Base-by-base conservation (phyloP, 2,888 invertebrate genomes). In the Clanis bilineata region DNA sequence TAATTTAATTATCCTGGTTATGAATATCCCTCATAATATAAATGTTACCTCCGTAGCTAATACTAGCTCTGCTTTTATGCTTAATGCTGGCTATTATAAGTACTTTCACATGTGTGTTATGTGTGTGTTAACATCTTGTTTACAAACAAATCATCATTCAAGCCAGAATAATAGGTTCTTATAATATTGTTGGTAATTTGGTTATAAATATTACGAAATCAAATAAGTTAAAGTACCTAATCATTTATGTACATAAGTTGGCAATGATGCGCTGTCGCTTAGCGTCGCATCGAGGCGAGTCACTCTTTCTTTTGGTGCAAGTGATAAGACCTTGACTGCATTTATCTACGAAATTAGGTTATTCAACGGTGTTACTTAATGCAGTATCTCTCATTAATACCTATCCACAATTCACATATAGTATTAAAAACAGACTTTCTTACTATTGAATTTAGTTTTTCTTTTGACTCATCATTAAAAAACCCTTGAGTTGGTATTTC, bases 171-270 rank as follows among this genome's bases (percentile, higher is more conserved):
- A 21, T 54, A 28, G 22, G 51, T 60, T 41, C 21, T 60, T 67
- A 58, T 51, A 38, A 56, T 23, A 18, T 43, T 62, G 63, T 65
- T 68, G 58, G 62, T 59, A 64, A 69, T 64, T 59, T 59, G 64
- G 58, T 63, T 32, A 64, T 69, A 64, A 68, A 64, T 61, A 60
- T 69, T 72, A 66, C 58, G 67, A 62, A 71, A 72, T 66, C 67
- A 64, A 58, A 58, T 51, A 58, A 51, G 58, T 51, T 58, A 18
- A 23, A 28, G 47, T 41, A n/a, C n/a, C n/a, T n/a, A 81, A 80
- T 83, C 79, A 76, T 79, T 80, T 78, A 76, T 73, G 81, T 79
- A 76, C 76, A 77, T 73, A 71, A 68, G 80, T 83, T 83, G 82
- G 85, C 83, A 85, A 84, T 80, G 82, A 85, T 82, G 82, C 71